Evolutionary conservation across 2,888 invertebrate genomes (phyloP).

Genomic region (Pristionchus entomophagus): DNA sequence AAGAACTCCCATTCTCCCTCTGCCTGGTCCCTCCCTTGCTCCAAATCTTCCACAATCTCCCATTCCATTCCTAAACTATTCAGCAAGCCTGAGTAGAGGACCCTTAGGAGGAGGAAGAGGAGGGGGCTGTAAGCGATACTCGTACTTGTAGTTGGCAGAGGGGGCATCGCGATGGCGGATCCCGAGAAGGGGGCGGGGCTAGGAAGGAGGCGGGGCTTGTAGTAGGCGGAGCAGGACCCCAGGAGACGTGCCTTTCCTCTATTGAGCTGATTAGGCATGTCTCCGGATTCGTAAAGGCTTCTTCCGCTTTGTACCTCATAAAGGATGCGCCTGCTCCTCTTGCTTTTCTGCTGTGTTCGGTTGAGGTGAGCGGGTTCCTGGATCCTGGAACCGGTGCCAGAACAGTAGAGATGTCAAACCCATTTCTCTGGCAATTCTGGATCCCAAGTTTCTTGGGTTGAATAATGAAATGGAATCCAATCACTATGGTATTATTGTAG

Average conservation of each 20-base stretch:
- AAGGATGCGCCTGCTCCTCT: neutral
- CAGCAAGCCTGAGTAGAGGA: constrained; percentile 3
- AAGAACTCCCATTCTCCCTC: constrained; percentile 1
- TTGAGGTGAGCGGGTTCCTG: neutral
- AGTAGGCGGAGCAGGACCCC: constrained; percentile 13
- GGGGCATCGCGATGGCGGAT: no score
- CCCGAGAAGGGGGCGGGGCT: neutral
- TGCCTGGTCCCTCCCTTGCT: neutral
- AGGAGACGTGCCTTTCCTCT: neutral
- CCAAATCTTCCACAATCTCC: constrained; percentile 41
- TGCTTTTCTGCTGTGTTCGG: neutral
- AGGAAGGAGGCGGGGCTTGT: neutral
- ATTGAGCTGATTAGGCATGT: neutral
- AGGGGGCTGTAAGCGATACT: constrained; percentile 34
- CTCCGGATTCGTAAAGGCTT: neutral
- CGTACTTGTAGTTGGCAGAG: neutral
- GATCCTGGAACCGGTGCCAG: neutral
- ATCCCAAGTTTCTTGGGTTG: no score
- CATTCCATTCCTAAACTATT: constrained; percentile 25
- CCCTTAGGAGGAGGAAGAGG: neutral
- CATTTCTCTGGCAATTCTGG: neutral
- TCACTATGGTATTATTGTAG: no score
- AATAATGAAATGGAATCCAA: no score
- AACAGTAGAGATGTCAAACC: neutral
- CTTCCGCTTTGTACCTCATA: no score